These are phyloP conservation scores for Coleophora flavipennella DNA, from an alignment of 2,888 invertebrate genomes.

Conservation along the genomic window DNA sequence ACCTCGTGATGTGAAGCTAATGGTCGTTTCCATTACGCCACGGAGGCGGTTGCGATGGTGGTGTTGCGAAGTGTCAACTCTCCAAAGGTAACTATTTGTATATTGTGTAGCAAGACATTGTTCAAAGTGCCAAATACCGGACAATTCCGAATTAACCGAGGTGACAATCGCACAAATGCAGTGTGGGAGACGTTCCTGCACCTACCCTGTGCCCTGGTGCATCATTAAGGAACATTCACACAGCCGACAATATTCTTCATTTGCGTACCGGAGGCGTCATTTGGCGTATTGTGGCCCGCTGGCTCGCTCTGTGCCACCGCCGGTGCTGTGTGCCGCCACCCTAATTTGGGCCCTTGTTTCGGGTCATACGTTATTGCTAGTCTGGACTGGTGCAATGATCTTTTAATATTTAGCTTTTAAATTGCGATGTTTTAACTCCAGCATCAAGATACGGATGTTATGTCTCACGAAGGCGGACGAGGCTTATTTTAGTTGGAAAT, in stretches of 20 bases:
- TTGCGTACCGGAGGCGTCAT: slow-evolving; percentile 65
- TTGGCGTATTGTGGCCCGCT: slow-evolving; percentile 60
- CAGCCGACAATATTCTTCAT: slow-evolving; percentile 72
- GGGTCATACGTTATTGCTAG: not conserved
- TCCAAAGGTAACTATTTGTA: no score
- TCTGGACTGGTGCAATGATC: no score
- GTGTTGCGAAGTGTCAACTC: no score
- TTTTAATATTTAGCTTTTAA: no score
- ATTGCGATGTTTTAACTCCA: no score
- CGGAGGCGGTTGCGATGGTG: no score
- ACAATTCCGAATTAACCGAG: slow-evolving; percentile 38
- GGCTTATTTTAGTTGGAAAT: no score
- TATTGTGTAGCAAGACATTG: no score
- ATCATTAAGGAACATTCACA: slow-evolving; percentile 69
- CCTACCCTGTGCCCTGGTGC: slow-evolving; percentile 22
- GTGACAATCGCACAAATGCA: slow-evolving; percentile 55
- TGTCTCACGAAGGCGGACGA: no score
- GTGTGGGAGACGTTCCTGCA: slow-evolving; percentile 39
- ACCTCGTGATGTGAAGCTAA: no score
- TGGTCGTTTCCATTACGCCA: no score
- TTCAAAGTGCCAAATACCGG: not conserved
- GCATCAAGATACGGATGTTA: no score
- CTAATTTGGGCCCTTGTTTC: slow-evolving; percentile 68
- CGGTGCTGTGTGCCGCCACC: slow-evolving; percentile 49
- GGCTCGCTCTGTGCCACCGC: slow-evolving; percentile 47